Conservation (phyloP, 2,113 vertebrate species). For the Planiliza haematocheilus region DNA sequence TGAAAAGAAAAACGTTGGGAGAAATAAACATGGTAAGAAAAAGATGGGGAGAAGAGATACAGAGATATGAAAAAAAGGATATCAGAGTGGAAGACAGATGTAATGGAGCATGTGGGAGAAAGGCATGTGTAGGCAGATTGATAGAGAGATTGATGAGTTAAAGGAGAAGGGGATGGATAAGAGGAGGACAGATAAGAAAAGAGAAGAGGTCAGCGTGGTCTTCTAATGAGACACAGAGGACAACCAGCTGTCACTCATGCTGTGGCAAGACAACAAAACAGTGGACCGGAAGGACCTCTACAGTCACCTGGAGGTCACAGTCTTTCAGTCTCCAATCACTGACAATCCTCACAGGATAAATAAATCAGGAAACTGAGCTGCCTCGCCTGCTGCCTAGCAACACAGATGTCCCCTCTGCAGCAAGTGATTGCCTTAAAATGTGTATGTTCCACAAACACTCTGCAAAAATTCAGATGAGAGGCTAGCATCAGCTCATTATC, state of each 20-base stretch:
- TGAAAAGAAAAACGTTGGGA: slow-evolving; percentile 36
- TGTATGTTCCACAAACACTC: slow-evolving; percentile 24
- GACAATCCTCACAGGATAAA: slow-evolving; percentile 27
- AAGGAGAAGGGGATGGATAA: slow-evolving; percentile 18
- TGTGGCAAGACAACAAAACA: slow-evolving; percentile 34
- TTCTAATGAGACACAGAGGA: slow-evolving; percentile 40
- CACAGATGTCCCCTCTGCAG: slow-evolving; percentile 55
- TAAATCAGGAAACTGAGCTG: slow-evolving; percentile 45
- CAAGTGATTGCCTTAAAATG: slow-evolving; percentile 53
- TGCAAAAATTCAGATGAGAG: slow-evolving; percentile 14
- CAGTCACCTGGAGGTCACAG: slow-evolving; percentile 53
- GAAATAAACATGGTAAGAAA: slow-evolving; percentile 30
- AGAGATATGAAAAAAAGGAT: slow-evolving; percentile 26
- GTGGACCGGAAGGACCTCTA: slow-evolving; percentile 20
- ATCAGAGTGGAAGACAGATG: slow-evolving; percentile 16
- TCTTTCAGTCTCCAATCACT: slow-evolving; percentile 33
- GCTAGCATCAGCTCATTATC: slow-evolving; percentile 1
- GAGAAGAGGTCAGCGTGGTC: slow-evolving; percentile 49
- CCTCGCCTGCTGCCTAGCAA: slow-evolving; percentile 78
- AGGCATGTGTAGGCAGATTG: slow-evolving; percentile 32
- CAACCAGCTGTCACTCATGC: slow-evolving; percentile 58
- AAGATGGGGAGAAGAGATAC: slow-evolving; percentile 20
- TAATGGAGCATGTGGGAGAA: slow-evolving; percentile 6
- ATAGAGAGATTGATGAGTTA: slow-evolving; percentile 48
- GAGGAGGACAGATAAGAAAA: slow-evolving; percentile 31